Conservation (phyloP, 2,797 vertebrate genomes). For the Pantherophis vulpinus region DNA sequence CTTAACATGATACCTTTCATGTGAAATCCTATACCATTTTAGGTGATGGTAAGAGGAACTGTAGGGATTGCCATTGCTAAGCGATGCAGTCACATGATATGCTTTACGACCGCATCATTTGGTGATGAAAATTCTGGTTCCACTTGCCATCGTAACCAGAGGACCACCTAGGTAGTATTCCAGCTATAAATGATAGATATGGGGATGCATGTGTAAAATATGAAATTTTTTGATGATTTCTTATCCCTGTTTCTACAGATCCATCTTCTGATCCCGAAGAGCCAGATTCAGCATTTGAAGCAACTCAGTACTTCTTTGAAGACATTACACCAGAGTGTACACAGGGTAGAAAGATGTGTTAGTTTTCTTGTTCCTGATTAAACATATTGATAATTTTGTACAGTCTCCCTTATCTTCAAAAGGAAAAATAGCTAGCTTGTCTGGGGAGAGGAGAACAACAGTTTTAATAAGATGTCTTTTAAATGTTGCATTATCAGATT, state of each 20-base stretch:
- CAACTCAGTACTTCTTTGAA: constrained; percentile 98
- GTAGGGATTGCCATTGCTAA: not conserved
- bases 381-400: not conserved
- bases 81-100: not conserved
- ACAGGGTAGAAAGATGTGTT: constrained; percentile 73
- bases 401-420: not conserved
- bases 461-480: not conserved
- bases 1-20: not conserved
- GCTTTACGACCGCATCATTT: not conserved
- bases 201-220: not conserved
- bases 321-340: constrained; percentile 94
- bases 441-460: not conserved
- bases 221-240: not conserved
- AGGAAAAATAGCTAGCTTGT: not conserved
- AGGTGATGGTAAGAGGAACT: not conserved
- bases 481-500: not conserved
- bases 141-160: not conserved
- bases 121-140: not conserved
- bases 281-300: constrained; percentile 96
- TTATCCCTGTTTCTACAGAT: constrained; percentile 68
- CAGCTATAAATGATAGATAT: not conserved
- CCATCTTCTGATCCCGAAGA: constrained; percentile 87
- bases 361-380: not conserved
- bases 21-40: not conserved
- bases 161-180: not conserved